These are phyloP conservation scores for Novumbra hubbsi DNA, from an alignment of 2,797 vertebrate species.

Conservation along the genomic window DNA sequence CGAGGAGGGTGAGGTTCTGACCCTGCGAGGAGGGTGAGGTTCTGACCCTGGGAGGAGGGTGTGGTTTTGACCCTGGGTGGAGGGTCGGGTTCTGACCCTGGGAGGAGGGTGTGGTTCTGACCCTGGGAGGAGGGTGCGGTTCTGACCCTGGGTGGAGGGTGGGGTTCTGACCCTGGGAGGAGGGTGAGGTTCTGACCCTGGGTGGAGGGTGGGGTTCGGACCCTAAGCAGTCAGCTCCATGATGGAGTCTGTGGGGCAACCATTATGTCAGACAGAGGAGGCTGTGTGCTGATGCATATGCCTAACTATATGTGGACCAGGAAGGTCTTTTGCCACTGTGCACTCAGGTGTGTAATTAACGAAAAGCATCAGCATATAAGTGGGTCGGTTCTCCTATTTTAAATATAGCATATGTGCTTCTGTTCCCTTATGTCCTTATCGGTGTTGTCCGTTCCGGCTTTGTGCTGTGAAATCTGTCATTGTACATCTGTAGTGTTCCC, in stretches of 20 bases:
- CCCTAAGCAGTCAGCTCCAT: slow-evolving; percentile 20
- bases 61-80: too few relatives aligned
- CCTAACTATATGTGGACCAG: not conserved
- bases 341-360: slow-evolving; percentile 33
- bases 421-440: slow-evolving; percentile 23
- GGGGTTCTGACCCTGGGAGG: slow-evolving; percentile 8
- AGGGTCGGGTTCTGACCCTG: too few relatives aligned
- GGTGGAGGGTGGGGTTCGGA: slow-evolving; percentile 11
- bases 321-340: not conserved
- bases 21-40: too few relatives aligned
- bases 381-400: too few relatives aligned
- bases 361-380: too few relatives aligned
- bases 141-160: too few relatives aligned
- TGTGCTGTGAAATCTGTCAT: not conserved
- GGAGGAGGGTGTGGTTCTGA: too few relatives aligned
- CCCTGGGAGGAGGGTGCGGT: too few relatives aligned
- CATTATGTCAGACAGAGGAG: slow-evolving; percentile 4
- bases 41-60: too few relatives aligned
- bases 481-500: not conserved
- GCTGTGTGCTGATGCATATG: not conserved
- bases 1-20: too few relatives aligned
- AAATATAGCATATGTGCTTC: not conserved
- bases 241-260: slow-evolving; percentile 6
- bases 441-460: not conserved
- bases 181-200: slow-evolving; percentile 9